These are phyloP conservation scores for Lytechinus variegatus DNA, from an alignment of 35 echinoderm and acorn worm genomes.

Conservation along the genomic window DNA sequence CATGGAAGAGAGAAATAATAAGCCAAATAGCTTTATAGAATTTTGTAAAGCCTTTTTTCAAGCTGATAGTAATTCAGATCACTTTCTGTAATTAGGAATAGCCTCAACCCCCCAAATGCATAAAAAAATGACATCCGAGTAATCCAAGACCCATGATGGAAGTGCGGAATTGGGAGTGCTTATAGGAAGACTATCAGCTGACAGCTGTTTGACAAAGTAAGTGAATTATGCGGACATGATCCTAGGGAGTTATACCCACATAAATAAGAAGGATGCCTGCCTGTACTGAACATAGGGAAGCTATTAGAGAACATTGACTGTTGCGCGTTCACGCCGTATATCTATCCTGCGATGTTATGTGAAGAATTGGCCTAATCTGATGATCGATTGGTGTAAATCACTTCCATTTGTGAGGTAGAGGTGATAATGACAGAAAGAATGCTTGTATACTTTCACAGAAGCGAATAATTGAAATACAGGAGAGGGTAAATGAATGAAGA, in stretches of 20 bases:
- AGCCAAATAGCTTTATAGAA: too few relatives aligned
- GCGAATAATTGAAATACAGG: neutral
- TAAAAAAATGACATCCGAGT: neutral
- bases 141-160: neutral
- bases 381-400: slow-evolving; percentile 31
- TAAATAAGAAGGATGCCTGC: slow-evolving; percentile 27
- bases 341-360: neutral
- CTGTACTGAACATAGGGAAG: slow-evolving; percentile 23
- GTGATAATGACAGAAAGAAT: neutral
- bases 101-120: neutral
- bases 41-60: neutral
- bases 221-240: slow-evolving; percentile 37
- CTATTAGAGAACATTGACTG: slow-evolving; percentile 6
- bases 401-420: slow-evolving; percentile 10
- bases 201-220: slow-evolving; percentile 45
- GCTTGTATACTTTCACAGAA: neutral
- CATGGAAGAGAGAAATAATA: too few relatives aligned
- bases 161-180: slow-evolving; percentile 2
- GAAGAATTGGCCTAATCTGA: neutral
- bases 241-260: slow-evolving; percentile 41
- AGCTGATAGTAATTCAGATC: neutral
- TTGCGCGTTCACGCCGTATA: neutral
- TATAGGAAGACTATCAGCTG: slow-evolving; percentile 19
- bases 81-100: neutral
- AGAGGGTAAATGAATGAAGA: neutral